Base-by-base conservation (phyloP, 2,888 invertebrate genomes). In the Chrysolina oricalcia region DNA sequence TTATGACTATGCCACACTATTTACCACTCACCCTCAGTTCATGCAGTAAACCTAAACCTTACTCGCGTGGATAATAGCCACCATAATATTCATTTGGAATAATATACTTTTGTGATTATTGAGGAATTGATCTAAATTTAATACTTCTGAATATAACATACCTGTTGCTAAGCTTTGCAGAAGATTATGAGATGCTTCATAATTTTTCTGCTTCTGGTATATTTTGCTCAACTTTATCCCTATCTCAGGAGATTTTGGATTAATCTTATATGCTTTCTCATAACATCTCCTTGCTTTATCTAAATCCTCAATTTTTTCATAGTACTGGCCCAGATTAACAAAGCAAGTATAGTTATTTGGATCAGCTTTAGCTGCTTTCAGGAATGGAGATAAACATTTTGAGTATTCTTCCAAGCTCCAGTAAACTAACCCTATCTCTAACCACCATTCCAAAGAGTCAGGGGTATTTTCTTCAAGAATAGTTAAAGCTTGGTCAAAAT, bases 281-380 rank as follows among this genome's bases (percentile, higher is more conserved):
- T 94, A 97, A 88, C 97, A 97, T 85, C 94, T 94, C 80, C 92
- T 92, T 0, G 97, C 94, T 83, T 96, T 94, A 67, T 91, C 90
- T n/a, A 92, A 86, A 85, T 97, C 94, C 69, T 91, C 91, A 50
- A 90, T 88, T 66, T 91, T 87, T 75, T 90, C 89, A 87, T 97
- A 97, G 86, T 93, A 94, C 83, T 92, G 90, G 1, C 97, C 97
- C 77, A 97, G 90, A 86, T 93, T 92, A 43, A 94, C 88, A 87
- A 96, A 96, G 80, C 94, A 93, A 68, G 92, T 90, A 82, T 93
- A 92, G 88, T 93, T 92, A 83, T 93, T 92, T n/a, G 95, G 92
- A 86, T 96, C 93, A 13, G 93, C 87, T 87, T 95, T 93, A 1
- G 93, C 93, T 65, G 94, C 92, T 90, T 92, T 94, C 6, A 95